Evolutionary conservation across 2,888 invertebrate genomes (phyloP).

Genomic region (Callyntrura sp.): DNA sequence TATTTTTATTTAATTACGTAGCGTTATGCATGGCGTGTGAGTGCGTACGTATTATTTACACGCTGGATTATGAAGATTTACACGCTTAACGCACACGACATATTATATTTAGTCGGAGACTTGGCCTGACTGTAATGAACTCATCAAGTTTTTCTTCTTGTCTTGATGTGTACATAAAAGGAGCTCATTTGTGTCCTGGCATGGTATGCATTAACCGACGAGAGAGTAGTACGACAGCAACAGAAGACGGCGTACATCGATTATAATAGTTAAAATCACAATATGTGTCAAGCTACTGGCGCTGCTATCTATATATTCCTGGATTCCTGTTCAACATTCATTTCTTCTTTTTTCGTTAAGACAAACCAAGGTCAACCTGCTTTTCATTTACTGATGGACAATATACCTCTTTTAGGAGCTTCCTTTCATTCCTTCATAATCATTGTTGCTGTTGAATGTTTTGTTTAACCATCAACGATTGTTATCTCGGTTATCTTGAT

Average conservation of each 20-base stretch:
- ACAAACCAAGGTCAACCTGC: conserved; percentile 59
- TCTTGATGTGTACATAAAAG: conserved; percentile 62
- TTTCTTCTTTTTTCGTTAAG: conserved; percentile 6
- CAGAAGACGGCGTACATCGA: conserved; percentile 1
- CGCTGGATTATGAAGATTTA: neutral
- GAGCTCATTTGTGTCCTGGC: conserved; percentile 57
- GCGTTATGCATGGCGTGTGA: neutral
- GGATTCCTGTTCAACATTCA: conserved; percentile 26
- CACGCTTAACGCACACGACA: neutral
- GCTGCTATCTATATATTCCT: conserved; percentile 46
- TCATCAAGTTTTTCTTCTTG: conserved; percentile 54
- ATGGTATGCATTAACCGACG: conserved; percentile 44
- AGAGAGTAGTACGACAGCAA: conserved; percentile 28
- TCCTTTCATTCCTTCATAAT: conserved; percentile 65
- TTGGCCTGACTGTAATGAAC: conserved; percentile 42
- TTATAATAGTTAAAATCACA: conserved; percentile 15
- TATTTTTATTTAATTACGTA: neutral
- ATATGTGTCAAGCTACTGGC: neutral
- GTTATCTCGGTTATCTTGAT: no score
- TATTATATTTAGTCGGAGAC: neutral
- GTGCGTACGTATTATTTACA: neutral
- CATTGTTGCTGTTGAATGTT: neutral
- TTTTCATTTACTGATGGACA: conserved; percentile 24
- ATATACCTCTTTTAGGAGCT: conserved; percentile 54
- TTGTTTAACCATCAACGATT: neutral